These are phyloP conservation scores for Ophion ellenae DNA, from an alignment of 2,888 invertebrate genomes.

Conservation along the genomic window DNA sequence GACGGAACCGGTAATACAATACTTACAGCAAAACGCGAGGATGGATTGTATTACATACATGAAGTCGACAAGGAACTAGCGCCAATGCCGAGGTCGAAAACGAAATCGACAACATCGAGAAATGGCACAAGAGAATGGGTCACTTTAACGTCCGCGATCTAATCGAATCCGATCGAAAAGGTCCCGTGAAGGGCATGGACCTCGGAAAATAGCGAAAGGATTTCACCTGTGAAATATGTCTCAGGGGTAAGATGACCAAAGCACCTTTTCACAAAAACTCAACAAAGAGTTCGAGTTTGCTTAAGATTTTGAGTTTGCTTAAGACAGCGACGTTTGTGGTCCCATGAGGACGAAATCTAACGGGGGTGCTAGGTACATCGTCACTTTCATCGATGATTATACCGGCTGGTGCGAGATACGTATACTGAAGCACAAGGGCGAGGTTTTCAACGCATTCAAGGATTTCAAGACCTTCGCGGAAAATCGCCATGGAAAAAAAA, in stretches of 20 bases:
- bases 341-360: background rate
- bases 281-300: background rate
- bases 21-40: too few relatives aligned
- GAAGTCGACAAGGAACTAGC: too few relatives aligned
- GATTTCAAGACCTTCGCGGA: constrained; percentile 63
- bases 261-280: background rate
- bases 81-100: too few relatives aligned
- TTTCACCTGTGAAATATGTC: background rate
- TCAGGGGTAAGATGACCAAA: background rate
- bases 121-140: too few relatives aligned
- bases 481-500: constrained; percentile 63
- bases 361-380: constrained; percentile 66
- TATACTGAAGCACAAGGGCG: constrained; percentile 65
- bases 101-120: too few relatives aligned
- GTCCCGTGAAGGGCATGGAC: background rate
- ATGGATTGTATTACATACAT: too few relatives aligned
- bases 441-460: constrained; percentile 63
- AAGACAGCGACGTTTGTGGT: background rate
- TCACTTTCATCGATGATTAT: constrained; percentile 72
- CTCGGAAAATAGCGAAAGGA: background rate
- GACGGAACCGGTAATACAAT: too few relatives aligned
- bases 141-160: too few relatives aligned
- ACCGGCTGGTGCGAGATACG: constrained; percentile 68
- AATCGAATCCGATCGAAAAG: background rate
- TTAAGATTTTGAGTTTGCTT: too few relatives aligned